Evolutionary conservation across 2,797 vertebrate genomes (phyloP).

Genomic region (Potorous gilbertii): DNA sequence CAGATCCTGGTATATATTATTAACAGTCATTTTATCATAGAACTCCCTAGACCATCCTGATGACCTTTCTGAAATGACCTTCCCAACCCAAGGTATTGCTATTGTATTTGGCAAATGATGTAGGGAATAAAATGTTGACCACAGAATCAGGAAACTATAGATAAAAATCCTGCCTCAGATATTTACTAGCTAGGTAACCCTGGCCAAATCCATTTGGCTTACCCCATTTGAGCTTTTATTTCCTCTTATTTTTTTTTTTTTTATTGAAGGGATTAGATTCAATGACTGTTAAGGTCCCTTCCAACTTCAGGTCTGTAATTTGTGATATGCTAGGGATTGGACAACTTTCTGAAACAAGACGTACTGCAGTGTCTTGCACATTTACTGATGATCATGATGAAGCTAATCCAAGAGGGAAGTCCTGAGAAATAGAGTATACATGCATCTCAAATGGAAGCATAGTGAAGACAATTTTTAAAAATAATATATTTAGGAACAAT

Average conservation of each 20-base stretch:
- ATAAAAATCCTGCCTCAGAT: background rate
- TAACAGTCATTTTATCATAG: background rate
- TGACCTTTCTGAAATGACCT: background rate
- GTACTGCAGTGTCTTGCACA: background rate
- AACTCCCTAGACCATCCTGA: background rate
- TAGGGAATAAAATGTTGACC: background rate
- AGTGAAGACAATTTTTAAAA: conserved; percentile 34
- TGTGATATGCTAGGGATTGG: background rate
- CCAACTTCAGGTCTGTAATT: background rate
- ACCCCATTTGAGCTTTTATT: background rate
- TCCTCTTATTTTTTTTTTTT: background rate
- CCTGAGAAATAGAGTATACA: background rate
- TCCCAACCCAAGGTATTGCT: background rate
- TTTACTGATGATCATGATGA: background rate
- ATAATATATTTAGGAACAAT: conserved; percentile 4
- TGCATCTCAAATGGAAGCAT: background rate
- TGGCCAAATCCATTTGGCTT: background rate
- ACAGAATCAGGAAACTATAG: background rate
- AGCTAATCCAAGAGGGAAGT: background rate
- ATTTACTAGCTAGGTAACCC: background rate
- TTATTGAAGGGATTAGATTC: background rate
- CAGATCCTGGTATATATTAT: background rate
- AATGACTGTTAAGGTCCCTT: background rate
- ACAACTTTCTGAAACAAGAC: background rate
- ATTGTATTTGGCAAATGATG: background rate